phyloP scores from a whole-genome alignment of 1,140 invertebrate species.

The Macrobrachium nipponense region DNA sequence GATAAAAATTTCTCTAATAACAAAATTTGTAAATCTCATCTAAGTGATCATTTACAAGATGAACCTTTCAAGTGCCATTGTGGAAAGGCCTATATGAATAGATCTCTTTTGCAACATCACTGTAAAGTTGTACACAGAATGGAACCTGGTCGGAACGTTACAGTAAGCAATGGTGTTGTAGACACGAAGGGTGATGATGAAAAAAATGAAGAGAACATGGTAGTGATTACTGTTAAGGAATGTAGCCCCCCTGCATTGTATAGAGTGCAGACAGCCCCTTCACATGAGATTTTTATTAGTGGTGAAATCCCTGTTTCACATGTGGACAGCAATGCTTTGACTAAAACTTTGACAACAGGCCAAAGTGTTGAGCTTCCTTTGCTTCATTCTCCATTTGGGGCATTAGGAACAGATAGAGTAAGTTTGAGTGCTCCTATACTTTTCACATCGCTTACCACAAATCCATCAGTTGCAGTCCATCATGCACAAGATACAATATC shows the following conservation, averaged over 20 bases:
- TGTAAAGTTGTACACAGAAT: background rate
- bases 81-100: background rate
- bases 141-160: too few species aligned
- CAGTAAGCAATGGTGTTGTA: background rate
- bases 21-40: background rate
- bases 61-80: slow-evolving; percentile 7
- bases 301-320: background rate
- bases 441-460: background rate
- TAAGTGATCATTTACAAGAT: background rate
- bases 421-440: background rate
- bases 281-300: background rate
- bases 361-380: background rate
- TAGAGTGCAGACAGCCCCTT: background rate
- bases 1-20: background rate
- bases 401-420: background rate
- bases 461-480: background rate
- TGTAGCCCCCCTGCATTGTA: background rate
- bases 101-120: background rate
- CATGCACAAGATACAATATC: background rate
- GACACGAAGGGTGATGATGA: background rate
- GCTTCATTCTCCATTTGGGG: background rate
- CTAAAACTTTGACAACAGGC: background rate
- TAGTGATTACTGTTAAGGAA: slow-evolving; percentile 9
- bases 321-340: too few species aligned
- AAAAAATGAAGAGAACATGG: background rate